Evolutionary conservation across 1,140 invertebrate genomes (phyloP).

Genomic region (Aporrectodea caliginosa): DNA sequence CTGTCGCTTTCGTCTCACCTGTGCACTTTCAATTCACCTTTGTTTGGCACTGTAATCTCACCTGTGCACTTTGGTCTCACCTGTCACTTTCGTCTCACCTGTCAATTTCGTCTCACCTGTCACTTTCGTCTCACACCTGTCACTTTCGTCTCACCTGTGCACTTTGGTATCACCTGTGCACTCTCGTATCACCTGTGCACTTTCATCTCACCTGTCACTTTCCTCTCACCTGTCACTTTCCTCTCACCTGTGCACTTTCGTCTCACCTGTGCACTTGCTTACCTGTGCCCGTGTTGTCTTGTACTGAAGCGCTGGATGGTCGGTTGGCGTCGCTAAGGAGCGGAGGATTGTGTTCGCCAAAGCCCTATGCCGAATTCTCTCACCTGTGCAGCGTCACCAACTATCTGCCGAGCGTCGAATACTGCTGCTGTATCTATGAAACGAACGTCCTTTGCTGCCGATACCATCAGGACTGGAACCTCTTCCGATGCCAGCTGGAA

Average conservation of each 20-base stretch:
- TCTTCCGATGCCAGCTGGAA: constrained; percentile 12
- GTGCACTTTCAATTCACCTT: too few species aligned
- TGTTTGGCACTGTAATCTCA: too few species aligned
- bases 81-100: too few species aligned
- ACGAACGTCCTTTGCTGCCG: constrained; percentile 15
- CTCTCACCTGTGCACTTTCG: background rate
- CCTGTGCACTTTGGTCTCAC: too few species aligned
- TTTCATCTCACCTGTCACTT: background rate
- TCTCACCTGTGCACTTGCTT: background rate
- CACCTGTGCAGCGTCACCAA: constrained; percentile 23
- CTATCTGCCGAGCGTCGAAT: constrained; percentile 20
- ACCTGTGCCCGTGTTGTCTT: background rate
- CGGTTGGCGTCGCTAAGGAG: background rate
- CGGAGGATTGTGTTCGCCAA: constrained; percentile 5
- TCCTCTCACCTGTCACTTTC: background rate
- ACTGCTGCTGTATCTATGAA: constrained; percentile 18
- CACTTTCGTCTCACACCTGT: background rate
- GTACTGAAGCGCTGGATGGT: background rate
- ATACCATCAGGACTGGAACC: constrained; percentile 24
- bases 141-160: too few species aligned
- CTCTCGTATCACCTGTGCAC: background rate
- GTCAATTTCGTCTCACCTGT: background rate
- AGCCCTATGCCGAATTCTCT: constrained; percentile 18
- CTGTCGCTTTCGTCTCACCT: background rate
- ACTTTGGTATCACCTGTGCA: background rate